Conservation (phyloP, 2,888 invertebrate genomes). For the Lithophane socia region DNA sequence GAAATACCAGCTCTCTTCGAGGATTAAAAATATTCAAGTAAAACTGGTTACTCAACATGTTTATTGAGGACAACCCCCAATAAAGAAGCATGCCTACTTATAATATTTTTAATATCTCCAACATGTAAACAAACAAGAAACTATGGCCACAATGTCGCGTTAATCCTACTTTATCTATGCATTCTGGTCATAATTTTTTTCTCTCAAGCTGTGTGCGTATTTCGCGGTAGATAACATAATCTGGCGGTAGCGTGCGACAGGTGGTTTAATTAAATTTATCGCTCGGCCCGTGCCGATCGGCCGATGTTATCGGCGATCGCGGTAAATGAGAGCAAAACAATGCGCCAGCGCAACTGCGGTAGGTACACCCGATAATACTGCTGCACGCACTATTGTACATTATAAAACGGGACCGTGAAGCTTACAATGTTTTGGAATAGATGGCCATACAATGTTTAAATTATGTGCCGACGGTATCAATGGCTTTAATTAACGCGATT, state of each 20-base stretch:
- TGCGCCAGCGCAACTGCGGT: constrained; percentile 71
- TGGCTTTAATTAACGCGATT: constrained; percentile 62
- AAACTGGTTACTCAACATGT: constrained; percentile 39
- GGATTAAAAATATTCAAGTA: constrained; percentile 38
- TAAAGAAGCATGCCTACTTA: constrained; percentile 35
- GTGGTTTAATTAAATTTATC: constrained; percentile 86
- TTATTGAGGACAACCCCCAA: constrained; percentile 46
- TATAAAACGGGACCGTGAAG: constrained; percentile 67
- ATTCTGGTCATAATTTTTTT: constrained; percentile 68
- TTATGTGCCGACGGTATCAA: constrained; percentile 55
- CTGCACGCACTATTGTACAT: constrained; percentile 67
- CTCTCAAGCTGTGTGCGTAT: constrained; percentile 67
- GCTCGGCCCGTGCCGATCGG: constrained; percentile 72
- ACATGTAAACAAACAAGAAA: constrained; percentile 57
- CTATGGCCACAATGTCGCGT: constrained; percentile 54
- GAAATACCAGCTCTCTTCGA: constrained; percentile 18
- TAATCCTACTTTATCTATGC: constrained; percentile 70
- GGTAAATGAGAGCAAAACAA: constrained; percentile 73
- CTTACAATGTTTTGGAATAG: constrained; percentile 60
- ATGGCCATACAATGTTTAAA: constrained; percentile 57
- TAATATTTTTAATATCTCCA: constrained; percentile 58
- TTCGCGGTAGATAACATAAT: constrained; percentile 80
- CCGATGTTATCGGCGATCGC: constrained; percentile 69
- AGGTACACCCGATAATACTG: constrained; percentile 67
- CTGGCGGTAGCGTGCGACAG: constrained; percentile 72